Percentiles rank a stretch among this genome's conserved stretches.
phyloP scores from a whole-genome alignment of 2,888 invertebrate genomes.

The Enchytraeus crypticus region DNA sequence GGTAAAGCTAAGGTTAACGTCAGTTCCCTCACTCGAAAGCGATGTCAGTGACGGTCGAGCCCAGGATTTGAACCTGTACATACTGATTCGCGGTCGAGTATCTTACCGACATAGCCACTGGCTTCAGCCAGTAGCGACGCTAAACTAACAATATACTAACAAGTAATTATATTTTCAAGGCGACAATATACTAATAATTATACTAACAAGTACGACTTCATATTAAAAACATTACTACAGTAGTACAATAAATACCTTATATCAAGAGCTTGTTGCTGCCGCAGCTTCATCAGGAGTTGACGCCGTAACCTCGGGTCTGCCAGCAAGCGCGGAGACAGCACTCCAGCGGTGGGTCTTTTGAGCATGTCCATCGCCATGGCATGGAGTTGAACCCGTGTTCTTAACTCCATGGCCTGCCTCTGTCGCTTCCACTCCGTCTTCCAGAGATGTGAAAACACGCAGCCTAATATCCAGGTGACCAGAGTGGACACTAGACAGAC shows the following conservation, averaged over 20 bases:
- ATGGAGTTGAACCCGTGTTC: conserved; percentile 28
- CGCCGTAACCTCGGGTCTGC: conserved; percentile 25
- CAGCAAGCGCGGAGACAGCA: conserved; percentile 22
- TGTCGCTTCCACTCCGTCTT: conserved; percentile 26
- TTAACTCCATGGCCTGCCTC: conserved; percentile 26
- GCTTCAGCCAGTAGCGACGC: no score
- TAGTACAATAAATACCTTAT: conserved; percentile 14
- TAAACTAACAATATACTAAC: no score
- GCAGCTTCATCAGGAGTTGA: conserved; percentile 26
- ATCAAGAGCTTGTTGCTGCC: conserved; percentile 25
- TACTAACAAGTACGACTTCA: no score
- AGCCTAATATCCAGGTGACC: conserved; percentile 27
- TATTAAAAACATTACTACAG: neutral
- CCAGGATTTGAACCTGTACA: no score
- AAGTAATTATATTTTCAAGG: no score
- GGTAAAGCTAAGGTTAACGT: no score
- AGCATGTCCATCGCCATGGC: conserved; percentile 29
- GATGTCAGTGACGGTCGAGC: no score
- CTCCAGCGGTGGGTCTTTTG: conserved; percentile 22
- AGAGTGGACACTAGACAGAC: conserved; percentile 27
- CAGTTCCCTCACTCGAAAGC: no score
- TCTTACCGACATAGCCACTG: no score
- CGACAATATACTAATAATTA: no score
- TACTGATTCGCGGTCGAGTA: no score
- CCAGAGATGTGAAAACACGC: conserved; percentile 26